Conservation (phyloP, 92 coral and sea anemone species). For the Umimayanthus kanabou region DNA sequence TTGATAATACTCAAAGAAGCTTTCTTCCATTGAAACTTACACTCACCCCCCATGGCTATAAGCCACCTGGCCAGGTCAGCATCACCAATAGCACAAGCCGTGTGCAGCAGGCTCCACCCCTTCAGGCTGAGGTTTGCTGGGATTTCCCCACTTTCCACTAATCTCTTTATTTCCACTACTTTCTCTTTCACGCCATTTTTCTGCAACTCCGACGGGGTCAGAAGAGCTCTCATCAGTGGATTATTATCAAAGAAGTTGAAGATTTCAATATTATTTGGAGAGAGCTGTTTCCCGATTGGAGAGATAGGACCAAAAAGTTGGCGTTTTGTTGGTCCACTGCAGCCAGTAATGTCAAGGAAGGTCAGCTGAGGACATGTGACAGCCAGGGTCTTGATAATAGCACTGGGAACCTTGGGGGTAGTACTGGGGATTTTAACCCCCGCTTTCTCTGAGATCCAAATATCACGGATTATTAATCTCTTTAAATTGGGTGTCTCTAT, state of each 20-base stretch:
- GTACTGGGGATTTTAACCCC: background rate
- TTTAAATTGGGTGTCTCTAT: conserved; percentile 16
- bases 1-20: conserved; percentile 31
- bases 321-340: conserved; percentile 25
- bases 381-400: conserved; percentile 11
- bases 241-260: conserved; percentile 16
- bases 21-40: conserved; percentile 31
- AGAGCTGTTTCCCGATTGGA: background rate
- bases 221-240: conserved; percentile 12
- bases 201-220: conserved; percentile 37
- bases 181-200: conserved; percentile 13
- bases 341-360: conserved; percentile 18
- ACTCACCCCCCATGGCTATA: conserved; percentile 11
- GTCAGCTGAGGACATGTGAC: conserved; percentile 7
- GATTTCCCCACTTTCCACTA: conserved; percentile 29
- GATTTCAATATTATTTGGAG: conserved; percentile 1
- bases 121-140: conserved; percentile 46
- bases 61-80: conserved; percentile 43
- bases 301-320: conserved; percentile 2
- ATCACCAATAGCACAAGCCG: conserved; percentile 48
- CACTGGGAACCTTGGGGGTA: background rate
- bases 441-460: conserved; percentile 24
- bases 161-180: conserved; percentile 18
- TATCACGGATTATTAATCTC: conserved; percentile 17
- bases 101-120: conserved; percentile 54